A percentile compares a stretch with the other conserved stretches of the same genome.
These are phyloP conservation scores for Hyppa rectilinea DNA, from an alignment of 2,888 invertebrate genomes.

Conservation along the genomic window DNA sequence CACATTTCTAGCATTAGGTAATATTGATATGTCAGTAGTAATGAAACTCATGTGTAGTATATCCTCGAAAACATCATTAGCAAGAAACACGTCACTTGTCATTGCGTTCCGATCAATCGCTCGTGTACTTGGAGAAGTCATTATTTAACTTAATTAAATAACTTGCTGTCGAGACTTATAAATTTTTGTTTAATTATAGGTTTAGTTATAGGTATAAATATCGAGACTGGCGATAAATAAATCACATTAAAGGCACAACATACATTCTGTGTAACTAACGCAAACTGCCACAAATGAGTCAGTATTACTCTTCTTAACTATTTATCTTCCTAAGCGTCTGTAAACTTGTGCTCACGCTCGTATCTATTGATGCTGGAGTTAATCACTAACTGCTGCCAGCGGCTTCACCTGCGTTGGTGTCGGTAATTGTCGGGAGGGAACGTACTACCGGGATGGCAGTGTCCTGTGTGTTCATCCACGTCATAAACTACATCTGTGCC, in stretches of 20 bases:
- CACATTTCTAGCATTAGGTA: not conserved
- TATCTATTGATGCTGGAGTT: no score
- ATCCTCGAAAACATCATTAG: not conserved
- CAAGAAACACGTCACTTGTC: not conserved
- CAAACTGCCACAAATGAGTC: not conserved
- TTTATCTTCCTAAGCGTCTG: not conserved
- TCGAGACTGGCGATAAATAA: slow-evolving; percentile 3
- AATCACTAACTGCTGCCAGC: no score
- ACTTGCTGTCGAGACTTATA: not conserved
- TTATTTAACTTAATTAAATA: slow-evolving; percentile 11
- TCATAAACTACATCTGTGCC: no score
- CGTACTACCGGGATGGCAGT: no score
- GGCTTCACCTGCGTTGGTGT: no score
- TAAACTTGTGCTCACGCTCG: not conserved
- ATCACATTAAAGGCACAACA: slow-evolving; percentile 9
- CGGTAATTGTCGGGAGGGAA: no score
- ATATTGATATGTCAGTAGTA: not conserved
- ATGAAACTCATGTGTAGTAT: not conserved
- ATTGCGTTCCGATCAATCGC: slow-evolving; percentile 7
- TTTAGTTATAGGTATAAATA: not conserved
- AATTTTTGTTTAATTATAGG: not conserved
- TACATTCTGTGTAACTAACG: slow-evolving; percentile 15
- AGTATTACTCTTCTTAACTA: not conserved
- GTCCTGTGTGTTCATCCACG: no score
- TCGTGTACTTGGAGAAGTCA: not conserved